A percentile compares a stretch with the other conserved stretches of the same genome.
phyloP scores from a whole-genome alignment of 1,140 invertebrate species.

The Centruroides sculpturatus region DNA sequence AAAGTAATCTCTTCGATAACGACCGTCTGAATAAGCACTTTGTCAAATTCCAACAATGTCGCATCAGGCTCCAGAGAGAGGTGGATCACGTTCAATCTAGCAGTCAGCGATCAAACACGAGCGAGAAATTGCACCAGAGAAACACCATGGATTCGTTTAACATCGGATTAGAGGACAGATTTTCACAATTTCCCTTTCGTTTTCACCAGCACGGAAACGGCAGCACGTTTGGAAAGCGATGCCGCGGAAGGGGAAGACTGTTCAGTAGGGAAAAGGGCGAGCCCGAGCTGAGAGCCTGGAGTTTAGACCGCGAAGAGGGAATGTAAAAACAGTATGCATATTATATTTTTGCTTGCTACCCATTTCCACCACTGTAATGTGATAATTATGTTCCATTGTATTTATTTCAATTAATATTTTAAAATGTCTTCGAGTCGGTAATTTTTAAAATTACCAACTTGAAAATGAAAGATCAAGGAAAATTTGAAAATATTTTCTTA shows the following conservation, averaged over 20 bases:
- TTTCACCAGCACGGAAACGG: constrained; percentile 1
- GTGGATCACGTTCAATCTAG: constrained; percentile 5
- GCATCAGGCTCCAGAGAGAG: constrained; percentile 9
- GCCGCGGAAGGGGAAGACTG: background rate
- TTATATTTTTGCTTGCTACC: too few relatives aligned
- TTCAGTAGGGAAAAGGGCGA: constrained; percentile 6
- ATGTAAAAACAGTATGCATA: too few relatives aligned
- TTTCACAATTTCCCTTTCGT: constrained; percentile 9
- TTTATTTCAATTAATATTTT: too few relatives aligned
- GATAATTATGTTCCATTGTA: too few relatives aligned
- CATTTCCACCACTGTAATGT: too few relatives aligned
- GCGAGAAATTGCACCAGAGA: constrained; percentile 2
- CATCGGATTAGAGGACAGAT: constrained; percentile 5
- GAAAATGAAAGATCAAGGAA: too few relatives aligned
- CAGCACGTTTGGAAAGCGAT: background rate
- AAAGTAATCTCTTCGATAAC: constrained; percentile 6
- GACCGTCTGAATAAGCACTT: background rate
- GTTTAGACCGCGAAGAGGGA: constrained; percentile 9
- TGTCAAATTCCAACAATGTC: constrained; percentile 7
- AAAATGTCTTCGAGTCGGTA: too few relatives aligned
- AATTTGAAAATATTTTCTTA: too few relatives aligned
- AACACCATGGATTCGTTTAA: constrained; percentile 7
- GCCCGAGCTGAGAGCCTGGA: constrained; percentile 10
- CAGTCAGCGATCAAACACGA: background rate
- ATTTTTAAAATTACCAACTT: too few relatives aligned